These are phyloP conservation scores for Athene cunicularia DNA, from an alignment of 2,113 vertebrate genomes.

Conservation along the genomic window DNA sequence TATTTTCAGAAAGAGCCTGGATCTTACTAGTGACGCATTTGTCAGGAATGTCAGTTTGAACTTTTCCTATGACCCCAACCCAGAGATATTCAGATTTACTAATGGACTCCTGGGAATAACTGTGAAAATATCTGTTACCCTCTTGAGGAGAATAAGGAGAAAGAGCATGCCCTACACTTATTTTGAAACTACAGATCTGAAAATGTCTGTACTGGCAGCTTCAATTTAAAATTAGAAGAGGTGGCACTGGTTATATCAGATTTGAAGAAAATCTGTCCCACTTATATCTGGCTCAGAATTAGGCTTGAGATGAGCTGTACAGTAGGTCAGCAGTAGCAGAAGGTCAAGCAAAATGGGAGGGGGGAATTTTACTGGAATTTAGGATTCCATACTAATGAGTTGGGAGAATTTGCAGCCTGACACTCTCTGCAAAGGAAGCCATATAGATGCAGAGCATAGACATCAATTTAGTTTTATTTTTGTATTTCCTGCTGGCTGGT, in stretches of 20 bases:
- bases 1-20: background rate
- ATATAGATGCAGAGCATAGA: background rate
- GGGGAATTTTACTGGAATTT: constrained; percentile 18
- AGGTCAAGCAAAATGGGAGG: background rate
- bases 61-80: constrained; percentile 58
- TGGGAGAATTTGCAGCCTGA: background rate
- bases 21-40: background rate
- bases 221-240: background rate
- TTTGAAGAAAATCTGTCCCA: background rate
- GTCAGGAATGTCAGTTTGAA: constrained; percentile 51
- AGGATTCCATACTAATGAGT: constrained; percentile 18
- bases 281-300: background rate
- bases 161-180: constrained; percentile 26
- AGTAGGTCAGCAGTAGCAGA: background rate
- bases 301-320: background rate
- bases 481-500: constrained; percentile 8
- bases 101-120: constrained; percentile 35
- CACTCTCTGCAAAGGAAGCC: background rate
- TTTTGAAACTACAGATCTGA: constrained; percentile 37
- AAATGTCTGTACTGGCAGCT: background rate
- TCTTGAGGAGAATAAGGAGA: constrained; percentile 51
- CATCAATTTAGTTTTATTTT: constrained; percentile 31
- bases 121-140: constrained; percentile 55
- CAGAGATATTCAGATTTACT: constrained; percentile 30
- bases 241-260: background rate